Percentiles rank a stretch among this genome's conserved stretches.
These are phyloP conservation scores for Megamerina dolium DNA, from an alignment of 2,888 invertebrate species.

Conservation along the genomic window DNA sequence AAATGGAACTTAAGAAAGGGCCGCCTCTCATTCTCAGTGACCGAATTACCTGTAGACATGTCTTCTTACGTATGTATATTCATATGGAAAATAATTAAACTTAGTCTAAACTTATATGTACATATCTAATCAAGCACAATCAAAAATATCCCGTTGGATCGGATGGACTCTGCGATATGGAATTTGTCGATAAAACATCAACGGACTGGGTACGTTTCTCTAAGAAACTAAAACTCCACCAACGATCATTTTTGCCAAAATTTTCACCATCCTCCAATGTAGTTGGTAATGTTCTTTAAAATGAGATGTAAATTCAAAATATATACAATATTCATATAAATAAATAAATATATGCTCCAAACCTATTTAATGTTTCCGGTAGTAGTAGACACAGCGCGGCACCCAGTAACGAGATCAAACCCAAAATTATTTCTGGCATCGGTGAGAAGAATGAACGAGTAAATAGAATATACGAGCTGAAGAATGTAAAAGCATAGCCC, in stretches of 20 bases:
- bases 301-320: background rate
- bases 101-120: no score
- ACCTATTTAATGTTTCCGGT: slow-evolving; percentile 54
- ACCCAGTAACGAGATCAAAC: slow-evolving; percentile 51
- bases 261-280: slow-evolving; percentile 56
- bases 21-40: no score
- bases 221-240: slow-evolving; percentile 50
- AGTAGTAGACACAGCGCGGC: slow-evolving; percentile 54
- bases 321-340: background rate
- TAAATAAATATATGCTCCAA: background rate
- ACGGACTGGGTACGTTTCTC: slow-evolving; percentile 33
- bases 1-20: no score
- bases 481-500: slow-evolving; percentile 58
- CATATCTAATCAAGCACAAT: no score
- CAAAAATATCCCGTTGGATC: no score
- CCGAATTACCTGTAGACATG: no score
- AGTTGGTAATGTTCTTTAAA: slow-evolving; percentile 51
- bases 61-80: no score
- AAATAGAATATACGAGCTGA: slow-evolving; percentile 54
- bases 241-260: slow-evolving; percentile 54
- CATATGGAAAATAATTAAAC: no score
- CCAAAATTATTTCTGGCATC: slow-evolving; percentile 54
- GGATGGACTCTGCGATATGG: slow-evolving; percentile 8
- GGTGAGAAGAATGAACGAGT: slow-evolving; percentile 48
- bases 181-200: slow-evolving; percentile 22